phyloP scores from a whole-genome alignment of 2,888 invertebrate genomes.

The Boloria euphrosyne region DNA sequence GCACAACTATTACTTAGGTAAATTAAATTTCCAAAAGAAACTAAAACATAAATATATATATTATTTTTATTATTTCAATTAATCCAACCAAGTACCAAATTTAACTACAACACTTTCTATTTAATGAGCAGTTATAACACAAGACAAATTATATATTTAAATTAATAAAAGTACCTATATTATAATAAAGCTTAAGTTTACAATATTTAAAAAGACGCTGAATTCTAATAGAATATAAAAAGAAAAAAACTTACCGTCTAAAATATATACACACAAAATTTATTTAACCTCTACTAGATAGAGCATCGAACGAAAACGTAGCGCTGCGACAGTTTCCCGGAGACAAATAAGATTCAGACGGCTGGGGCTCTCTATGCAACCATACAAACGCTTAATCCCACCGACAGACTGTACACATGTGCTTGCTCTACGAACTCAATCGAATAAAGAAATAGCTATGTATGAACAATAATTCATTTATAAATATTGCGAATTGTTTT shows the following conservation, averaged over 20 bases:
- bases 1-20: not conserved
- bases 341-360: slow-evolving; percentile 48
- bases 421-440: not conserved
- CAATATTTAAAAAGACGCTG: slow-evolving; percentile 2
- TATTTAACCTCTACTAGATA: slow-evolving; percentile 6
- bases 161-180: not conserved
- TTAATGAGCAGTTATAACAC: too few relatives aligned
- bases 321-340: slow-evolving; percentile 50
- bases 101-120: too few relatives aligned
- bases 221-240: slow-evolving; percentile 11
- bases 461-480: not conserved
- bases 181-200: too few relatives aligned
- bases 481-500: too few relatives aligned
- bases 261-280: slow-evolving; percentile 3
- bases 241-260: slow-evolving; percentile 14
- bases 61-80: too few relatives aligned
- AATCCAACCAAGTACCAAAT: too few relatives aligned
- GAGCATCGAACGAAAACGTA: slow-evolving; percentile 44
- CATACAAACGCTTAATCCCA: slow-evolving; percentile 40
- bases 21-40: not conserved
- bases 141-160: not conserved
- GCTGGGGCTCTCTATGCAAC: slow-evolving; percentile 38
- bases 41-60: not conserved
- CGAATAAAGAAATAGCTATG: not conserved
- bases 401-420: not conserved